phyloP scores from a whole-genome alignment of 2,113 vertebrate species.

The Nyctibius bracteatus region DNA sequence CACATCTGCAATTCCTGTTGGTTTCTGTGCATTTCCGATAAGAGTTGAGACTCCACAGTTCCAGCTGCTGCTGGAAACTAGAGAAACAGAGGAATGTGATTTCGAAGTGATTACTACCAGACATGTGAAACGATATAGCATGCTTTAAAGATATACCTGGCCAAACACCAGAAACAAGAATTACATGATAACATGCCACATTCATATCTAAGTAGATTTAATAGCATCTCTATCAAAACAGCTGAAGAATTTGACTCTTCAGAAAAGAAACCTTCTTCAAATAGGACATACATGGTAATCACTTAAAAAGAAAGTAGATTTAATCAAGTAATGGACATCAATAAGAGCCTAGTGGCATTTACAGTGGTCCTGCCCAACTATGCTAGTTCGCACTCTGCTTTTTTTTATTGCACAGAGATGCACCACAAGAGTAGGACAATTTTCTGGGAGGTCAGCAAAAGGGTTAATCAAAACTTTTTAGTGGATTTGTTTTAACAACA shows the following conservation, averaged over 20 bases:
- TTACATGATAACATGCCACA: not conserved
- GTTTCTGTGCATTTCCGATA: conserved; percentile 83
- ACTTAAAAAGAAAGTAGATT: not conserved
- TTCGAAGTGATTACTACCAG: not conserved
- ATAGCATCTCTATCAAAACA: not conserved
- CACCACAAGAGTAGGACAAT: not conserved
- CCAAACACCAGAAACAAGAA: not conserved
- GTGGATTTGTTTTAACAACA: not conserved
- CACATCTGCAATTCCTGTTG: conserved; percentile 87
- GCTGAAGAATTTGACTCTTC: not conserved
- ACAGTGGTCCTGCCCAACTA: not conserved
- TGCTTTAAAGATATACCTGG: not conserved
- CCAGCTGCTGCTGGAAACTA: conserved; percentile 91
- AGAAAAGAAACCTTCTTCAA: not conserved
- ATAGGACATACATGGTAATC: not conserved
- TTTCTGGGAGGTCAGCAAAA: not conserved
- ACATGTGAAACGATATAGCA: not conserved
- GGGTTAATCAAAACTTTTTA: not conserved
- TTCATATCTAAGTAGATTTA: not conserved
- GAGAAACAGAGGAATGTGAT: not conserved
- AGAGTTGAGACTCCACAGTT: conserved; percentile 83
- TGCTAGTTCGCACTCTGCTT: not conserved
- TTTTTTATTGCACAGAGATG: not conserved
- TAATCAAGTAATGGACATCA: not conserved
- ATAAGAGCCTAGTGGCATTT: not conserved